Conservation (phyloP, 2,888 invertebrate species). For the Chydorus sphaericus region DNA sequence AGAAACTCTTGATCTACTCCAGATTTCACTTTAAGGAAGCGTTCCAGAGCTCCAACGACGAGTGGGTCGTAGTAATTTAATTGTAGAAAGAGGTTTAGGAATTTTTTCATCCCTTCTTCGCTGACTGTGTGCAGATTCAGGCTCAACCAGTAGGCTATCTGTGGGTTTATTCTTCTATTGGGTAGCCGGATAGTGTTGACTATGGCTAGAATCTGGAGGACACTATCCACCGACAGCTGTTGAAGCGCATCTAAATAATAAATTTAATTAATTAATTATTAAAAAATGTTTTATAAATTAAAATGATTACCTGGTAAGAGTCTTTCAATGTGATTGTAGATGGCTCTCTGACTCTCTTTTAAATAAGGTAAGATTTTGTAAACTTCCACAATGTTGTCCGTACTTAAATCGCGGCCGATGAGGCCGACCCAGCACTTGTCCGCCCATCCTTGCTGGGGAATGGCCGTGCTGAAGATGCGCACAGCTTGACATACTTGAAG, state of each 20-base stretch:
- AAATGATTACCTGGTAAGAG: conserved; percentile 36
- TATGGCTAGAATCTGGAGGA: conserved; percentile 24
- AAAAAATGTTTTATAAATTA: no score
- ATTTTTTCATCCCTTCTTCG: conserved; percentile 17
- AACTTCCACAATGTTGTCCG: conserved; percentile 39
- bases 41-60: conserved; percentile 43
- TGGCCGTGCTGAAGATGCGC: conserved; percentile 37
- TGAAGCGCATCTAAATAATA: no score
- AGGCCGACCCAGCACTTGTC: conserved; percentile 54
- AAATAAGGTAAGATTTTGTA: conserved; percentile 41
- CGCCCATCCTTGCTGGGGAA: conserved; percentile 32
- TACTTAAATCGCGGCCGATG: conserved; percentile 36
- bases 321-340: conserved; percentile 42
- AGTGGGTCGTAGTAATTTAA: conserved; percentile 40
- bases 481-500: conserved; percentile 44
- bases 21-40: conserved; percentile 42
- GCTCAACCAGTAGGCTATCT: conserved; percentile 5
- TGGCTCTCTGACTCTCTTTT: conserved; percentile 41
- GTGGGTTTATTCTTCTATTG: background rate
- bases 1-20: conserved; percentile 37
- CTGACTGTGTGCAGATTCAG: conserved; percentile 11
- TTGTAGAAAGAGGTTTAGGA: conserved; percentile 37
- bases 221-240: conserved; percentile 23
- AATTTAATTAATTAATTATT: no score
- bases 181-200: conserved; percentile 19